Base-by-base conservation (phyloP, 2,113 vertebrate genomes). In the Thinocorus orbignyianus region DNA sequence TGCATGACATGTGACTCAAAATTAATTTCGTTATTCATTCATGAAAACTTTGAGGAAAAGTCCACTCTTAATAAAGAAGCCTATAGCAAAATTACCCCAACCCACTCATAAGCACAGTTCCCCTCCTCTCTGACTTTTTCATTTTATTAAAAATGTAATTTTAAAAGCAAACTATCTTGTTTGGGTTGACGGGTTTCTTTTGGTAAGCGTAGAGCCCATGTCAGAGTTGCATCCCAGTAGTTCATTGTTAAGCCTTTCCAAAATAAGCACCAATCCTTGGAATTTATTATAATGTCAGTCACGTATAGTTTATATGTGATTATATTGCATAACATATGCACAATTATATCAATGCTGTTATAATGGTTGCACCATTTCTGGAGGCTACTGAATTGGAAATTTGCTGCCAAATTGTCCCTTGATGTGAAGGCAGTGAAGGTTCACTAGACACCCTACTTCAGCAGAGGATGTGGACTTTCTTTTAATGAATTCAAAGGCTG, bases 401-500 rank as follows among this genome's bases (percentile, higher is more conserved):
- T 25, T 42, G 65, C 51, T 87, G 69, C 60, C 80, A 72, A 20
- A 9, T 8, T 11, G 10, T 70, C 23, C 49, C 25, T 49, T 42
- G 66, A 58, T 80, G 42, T 37, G 90, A 93, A 82, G 72, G 70
- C 25, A 35, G n/a, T 49, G 55, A 26, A 66, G 77, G n/a, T 61
- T 87, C 54, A 18, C 7, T 77, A 89, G 44, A 17, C 44, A 39
- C 31, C 61, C 91, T 69, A 15, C 64, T 66, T n/a, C 49, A n/a
- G 0, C 1, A 78, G 46, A 42, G 54, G 31, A 49, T 54, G 39
- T 68, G 79, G 41, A 42, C 73, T 88, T 88, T 44, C 10, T 48
- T 80, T 88, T 93, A 86, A 86, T 97, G 66, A 93, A 88, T 95
- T 94, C 30, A 8, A 93, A 93, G 76, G 54, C 91, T 76, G 68